Conservation (phyloP, 2,113 vertebrate species). For the Crotophaga sulcirostris region DNA sequence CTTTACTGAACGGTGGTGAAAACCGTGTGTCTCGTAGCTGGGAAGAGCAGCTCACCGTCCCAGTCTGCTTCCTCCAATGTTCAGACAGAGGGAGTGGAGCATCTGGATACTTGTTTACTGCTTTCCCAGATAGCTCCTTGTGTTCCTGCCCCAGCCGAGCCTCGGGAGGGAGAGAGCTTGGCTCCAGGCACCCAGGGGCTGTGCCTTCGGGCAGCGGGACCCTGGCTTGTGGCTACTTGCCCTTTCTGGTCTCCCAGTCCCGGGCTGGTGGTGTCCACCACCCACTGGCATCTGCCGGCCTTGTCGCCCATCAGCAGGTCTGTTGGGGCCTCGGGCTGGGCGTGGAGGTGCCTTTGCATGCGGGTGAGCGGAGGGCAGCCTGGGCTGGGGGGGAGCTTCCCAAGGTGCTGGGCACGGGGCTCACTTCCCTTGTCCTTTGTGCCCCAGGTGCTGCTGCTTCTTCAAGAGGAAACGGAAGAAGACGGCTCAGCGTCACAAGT, state of each 20-base stretch:
- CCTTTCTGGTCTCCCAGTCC: background rate
- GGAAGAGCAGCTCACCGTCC: background rate
- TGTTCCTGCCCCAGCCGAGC: background rate
- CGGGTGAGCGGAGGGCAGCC: background rate
- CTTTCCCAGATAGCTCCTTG: background rate
- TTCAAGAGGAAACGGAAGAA: conserved; percentile 99
- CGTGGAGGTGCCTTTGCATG: background rate
- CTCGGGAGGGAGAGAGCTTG: background rate
- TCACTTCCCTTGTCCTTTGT: conserved; percentile 69
- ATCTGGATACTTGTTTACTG: background rate
- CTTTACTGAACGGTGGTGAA: background rate
- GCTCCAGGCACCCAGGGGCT: fast-evolving
- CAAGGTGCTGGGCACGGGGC: fast-evolving
- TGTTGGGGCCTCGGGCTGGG: fast-evolving
- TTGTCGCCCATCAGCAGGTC: background rate
- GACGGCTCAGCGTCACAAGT: conserved; percentile 95
- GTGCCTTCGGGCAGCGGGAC: background rate
- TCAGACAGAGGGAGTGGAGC: background rate
- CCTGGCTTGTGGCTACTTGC: background rate
- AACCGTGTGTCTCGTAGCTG: fast-evolving
- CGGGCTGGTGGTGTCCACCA: background rate
- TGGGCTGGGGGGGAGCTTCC: background rate
- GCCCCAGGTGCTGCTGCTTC: conserved; percentile 98
- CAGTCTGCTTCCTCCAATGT: background rate
- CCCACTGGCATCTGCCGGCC: background rate